Base-by-base conservation (phyloP, 2,888 invertebrate genomes). In the Arenicola marina region DNA sequence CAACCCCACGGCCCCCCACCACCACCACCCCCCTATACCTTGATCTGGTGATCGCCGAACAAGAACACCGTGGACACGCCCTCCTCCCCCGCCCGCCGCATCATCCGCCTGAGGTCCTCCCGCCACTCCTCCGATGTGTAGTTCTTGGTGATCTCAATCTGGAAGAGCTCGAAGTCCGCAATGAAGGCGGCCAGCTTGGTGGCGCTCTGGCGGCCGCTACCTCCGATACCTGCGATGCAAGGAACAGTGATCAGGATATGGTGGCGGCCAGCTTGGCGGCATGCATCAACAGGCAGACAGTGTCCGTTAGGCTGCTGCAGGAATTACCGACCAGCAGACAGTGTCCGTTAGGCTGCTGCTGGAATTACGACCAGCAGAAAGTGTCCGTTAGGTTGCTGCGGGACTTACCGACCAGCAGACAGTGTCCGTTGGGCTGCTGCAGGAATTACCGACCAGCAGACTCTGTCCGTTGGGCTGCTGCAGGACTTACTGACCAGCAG, bases 391-490 rank as follows among this genome's bases (percentile, higher is more conserved):
- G 80, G 80, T 63, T 83, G 82, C 67, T 79, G 79, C 29, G 83
- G 75, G 7, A 83, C 78, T n/a, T n/a, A n/a, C n/a, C 83, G 38
- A 83, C 78, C 34, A 82, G 77, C 24, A 83, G 73, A 61, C 78
- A 78, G 63, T 83, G 82, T 24, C 83, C 83, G 59, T 78, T 82
- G 2, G 80, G 80, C 64, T 83, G 82, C 67, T 79, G 79, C 29
- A 83, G 75, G 7, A 83, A 77, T n/a, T n/a, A n/a, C n/a, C 83
- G 38, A 83, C 78, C 34, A 82, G 77, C 24, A 83, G 73, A 61
- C 78, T 78, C 62, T 83, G 82, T 24, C 83, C 83, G 59, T 78
- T 82, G 2, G 80, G 80, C 64, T 83, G 82, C 67, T 79, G 79
- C 29, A 83, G 75, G 7, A 83, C 78, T n/a, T n/a, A n/a, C n/a